phyloP scores from a whole-genome alignment of 2,113 vertebrate species.

The Ariopsis seemanni region DNA sequence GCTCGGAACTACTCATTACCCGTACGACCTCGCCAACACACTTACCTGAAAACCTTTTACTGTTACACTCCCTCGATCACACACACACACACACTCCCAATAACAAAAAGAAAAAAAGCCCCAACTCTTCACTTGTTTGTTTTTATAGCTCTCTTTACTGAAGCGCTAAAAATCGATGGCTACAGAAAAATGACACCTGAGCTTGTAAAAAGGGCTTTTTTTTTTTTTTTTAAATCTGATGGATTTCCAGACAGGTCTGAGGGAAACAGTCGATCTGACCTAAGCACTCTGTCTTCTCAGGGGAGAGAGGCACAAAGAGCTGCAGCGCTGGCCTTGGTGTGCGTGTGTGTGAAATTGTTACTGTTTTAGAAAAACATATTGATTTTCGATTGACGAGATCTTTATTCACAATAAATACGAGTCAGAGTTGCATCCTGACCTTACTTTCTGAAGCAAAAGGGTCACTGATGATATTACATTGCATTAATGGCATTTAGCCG shows the following conservation, averaged over 20 bases:
- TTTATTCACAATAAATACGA: background rate
- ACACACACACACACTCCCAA: background rate
- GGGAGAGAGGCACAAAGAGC: background rate
- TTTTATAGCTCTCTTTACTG: conserved; percentile 40
- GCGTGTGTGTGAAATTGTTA: background rate
- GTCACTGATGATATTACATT: background rate
- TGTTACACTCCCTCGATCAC: background rate
- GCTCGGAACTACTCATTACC: conserved; percentile 37
- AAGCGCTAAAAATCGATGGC: conserved; percentile 40
- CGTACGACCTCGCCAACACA: conserved; percentile 22
- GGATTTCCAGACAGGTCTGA: conserved; percentile 25
- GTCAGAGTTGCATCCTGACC: background rate
- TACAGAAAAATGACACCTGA: conserved; percentile 43
- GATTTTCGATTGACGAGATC: background rate
- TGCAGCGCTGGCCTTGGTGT: background rate
- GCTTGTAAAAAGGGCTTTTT: conserved; percentile 25
- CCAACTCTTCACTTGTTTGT: conserved; percentile 22
- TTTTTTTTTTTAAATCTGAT: background rate
- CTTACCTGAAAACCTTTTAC: conserved; percentile 33
- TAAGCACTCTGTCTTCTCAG: background rate
- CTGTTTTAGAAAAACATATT: background rate
- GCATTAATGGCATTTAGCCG: too few relatives aligned
- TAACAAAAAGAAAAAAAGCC: background rate
- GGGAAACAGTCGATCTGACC: conserved; percentile 20
- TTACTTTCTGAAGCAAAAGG: background rate